These are phyloP conservation scores for Calvadosia cruxmelitensis DNA, from an alignment of 30 jellyfish, hydroid and myxozoan genomes.

Conservation along the genomic window DNA sequence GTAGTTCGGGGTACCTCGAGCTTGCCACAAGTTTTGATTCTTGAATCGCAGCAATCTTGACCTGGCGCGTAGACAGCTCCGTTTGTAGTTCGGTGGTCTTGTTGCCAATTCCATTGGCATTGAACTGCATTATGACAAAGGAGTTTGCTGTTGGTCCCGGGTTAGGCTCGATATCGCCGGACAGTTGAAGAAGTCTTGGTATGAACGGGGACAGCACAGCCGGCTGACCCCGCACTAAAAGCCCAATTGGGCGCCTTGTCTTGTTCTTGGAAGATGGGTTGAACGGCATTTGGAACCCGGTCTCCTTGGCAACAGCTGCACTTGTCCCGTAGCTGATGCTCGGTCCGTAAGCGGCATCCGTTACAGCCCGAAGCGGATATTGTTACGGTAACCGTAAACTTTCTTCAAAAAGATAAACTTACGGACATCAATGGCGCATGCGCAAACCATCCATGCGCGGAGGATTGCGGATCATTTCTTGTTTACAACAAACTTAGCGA, in stretches of 20 bases:
- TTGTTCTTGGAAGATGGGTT: background rate
- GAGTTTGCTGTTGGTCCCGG: background rate
- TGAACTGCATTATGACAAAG: background rate
- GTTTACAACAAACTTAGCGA: too few relatives aligned
- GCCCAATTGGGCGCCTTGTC: too few relatives aligned
- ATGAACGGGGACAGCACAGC: too few relatives aligned
- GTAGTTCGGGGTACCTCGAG: background rate
- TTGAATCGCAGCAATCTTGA: background rate
- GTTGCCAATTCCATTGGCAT: background rate
- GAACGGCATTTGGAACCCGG: background rate
- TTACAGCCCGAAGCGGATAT: too few relatives aligned
- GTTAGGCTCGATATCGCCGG: background rate
- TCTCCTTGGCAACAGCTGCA: background rate
- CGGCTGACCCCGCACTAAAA: too few relatives aligned
- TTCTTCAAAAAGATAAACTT: too few relatives aligned
- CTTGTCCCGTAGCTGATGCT: background rate
- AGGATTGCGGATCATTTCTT: too few relatives aligned
- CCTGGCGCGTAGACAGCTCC: background rate
- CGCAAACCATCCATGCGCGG: too few relatives aligned
- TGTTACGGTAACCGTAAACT: too few relatives aligned
- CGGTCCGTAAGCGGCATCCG: background rate
- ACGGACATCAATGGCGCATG: too few relatives aligned
- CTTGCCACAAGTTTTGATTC: background rate
- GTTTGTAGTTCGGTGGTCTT: background rate
- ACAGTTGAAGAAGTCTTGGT: too few relatives aligned